Evolutionary conservation across 2,797 vertebrate species (phyloP).

Genomic region (Centroberyx gerrardi): DNA sequence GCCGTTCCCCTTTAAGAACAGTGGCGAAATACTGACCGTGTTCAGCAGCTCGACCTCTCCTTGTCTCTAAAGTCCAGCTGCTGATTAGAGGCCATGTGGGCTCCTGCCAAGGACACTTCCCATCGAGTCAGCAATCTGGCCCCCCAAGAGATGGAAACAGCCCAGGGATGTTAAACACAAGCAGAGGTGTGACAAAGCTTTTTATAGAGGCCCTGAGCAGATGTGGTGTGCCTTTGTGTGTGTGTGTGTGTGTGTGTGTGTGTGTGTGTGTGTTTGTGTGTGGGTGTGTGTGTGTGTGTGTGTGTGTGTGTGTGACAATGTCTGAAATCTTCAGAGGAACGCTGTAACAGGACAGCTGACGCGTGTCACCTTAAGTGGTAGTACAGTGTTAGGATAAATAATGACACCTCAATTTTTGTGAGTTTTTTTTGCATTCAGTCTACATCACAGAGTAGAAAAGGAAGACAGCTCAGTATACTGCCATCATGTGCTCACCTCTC

Average conservation of each 20-base stretch:
- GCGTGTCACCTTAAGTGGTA: conserved; percentile 11
- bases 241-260: conserved; percentile 11
- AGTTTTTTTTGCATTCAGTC: background rate
- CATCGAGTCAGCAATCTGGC: conserved; percentile 65
- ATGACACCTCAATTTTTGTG: conserved; percentile 8
- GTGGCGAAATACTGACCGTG: conserved; percentile 16
- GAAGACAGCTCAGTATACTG: background rate
- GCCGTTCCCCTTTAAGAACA: background rate
- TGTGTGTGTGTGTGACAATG: background rate
- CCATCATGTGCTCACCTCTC: background rate
- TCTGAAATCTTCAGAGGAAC: background rate
- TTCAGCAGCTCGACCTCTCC: conserved; percentile 30
- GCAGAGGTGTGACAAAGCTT: conserved; percentile 57
- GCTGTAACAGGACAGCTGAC: conserved; percentile 5
- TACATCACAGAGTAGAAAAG: background rate
- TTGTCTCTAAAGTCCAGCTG: conserved; percentile 36
- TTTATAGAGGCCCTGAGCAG: conserved; percentile 25
- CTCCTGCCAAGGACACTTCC: conserved; percentile 49
- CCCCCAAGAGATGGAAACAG: conserved; percentile 52
- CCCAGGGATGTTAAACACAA: conserved; percentile 56
- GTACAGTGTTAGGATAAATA: background rate
- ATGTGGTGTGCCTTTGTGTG: conserved; percentile 4
- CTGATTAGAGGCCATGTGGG: conserved; percentile 39
- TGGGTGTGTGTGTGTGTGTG: background rate
- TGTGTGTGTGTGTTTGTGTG: conserved; percentile 5